Conservation (phyloP, 2,888 invertebrate genomes). For the Caenorhabditis wallacei region DNA sequence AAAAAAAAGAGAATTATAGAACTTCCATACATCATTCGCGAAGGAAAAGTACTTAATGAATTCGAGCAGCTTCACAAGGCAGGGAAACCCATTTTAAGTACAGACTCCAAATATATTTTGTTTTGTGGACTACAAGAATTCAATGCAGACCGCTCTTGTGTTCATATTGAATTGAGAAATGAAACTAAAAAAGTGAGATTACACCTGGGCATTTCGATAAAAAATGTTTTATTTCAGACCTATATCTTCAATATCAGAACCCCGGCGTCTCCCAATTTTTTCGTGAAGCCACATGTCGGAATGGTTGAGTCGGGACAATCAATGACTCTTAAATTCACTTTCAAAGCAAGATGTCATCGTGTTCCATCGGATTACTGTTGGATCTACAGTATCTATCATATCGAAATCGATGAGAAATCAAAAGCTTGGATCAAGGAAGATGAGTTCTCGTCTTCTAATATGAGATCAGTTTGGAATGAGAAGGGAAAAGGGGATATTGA, state of each 20-base stretch:
- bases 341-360: slow-evolving; percentile 36
- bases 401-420: slow-evolving; percentile 14
- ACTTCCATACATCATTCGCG: slow-evolving; percentile 13
- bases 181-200: slow-evolving; percentile 26
- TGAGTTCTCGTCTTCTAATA: slow-evolving; percentile 45
- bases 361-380: slow-evolving; percentile 57
- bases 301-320: slow-evolving; percentile 28
- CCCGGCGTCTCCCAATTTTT: slow-evolving; percentile 31
- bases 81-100: slow-evolving; percentile 23
- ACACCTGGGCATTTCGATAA: too few species aligned
- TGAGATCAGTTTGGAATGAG: slow-evolving; percentile 41
- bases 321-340: slow-evolving; percentile 40
- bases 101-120: slow-evolving; percentile 16
- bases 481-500: slow-evolving; percentile 31
- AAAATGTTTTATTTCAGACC: slow-evolving; percentile 12
- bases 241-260: slow-evolving; percentile 54
- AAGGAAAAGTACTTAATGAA: slow-evolving; percentile 17
- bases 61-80: slow-evolving; percentile 21
- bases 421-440: slow-evolving; percentile 32
- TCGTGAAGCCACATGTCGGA: slow-evolving; percentile 57
- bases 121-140: slow-evolving; percentile 33
- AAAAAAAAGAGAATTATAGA: slow-evolving; percentile 6
- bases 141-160: slow-evolving; percentile 25
- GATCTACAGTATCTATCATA: slow-evolving; percentile 61
- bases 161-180: slow-evolving; percentile 47